A percentile compares a stretch with the other conserved stretches of the same genome.
Evolutionary conservation across 2,888 invertebrate genomes (phyloP).

Genomic region (Dryomyza anilis): DNA sequence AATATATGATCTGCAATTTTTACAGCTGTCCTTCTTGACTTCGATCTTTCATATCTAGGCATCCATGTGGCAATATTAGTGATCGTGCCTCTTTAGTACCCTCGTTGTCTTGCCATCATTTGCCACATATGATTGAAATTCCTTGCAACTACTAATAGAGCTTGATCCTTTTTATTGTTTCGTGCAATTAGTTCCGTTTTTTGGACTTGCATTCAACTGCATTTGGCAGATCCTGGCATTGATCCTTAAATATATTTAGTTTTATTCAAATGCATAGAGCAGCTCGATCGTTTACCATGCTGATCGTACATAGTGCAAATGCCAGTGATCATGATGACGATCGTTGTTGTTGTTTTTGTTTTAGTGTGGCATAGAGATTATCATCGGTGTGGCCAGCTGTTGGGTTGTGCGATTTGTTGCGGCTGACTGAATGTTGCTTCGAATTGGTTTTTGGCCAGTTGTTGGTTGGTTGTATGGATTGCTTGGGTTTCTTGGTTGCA

Average conservation of each 20-base stretch:
- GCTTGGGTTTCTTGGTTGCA: neutral
- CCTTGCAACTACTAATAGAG: conserved; percentile 17
- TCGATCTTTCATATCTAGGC: neutral
- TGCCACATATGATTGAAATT: conserved; percentile 33
- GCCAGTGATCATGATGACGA: neutral
- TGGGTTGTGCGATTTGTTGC: conserved; percentile 28
- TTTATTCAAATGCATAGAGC: conserved; percentile 14
- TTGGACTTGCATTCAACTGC: conserved; percentile 24
- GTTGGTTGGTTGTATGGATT: neutral
- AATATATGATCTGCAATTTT: neutral
- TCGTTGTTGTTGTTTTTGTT: neutral
- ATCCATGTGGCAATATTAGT: neutral
- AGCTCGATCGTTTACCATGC: neutral
- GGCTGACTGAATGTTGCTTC: conserved; percentile 14
- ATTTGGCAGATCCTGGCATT: conserved; percentile 3
- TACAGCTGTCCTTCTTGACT: neutral
- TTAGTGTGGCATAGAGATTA: conserved; percentile 37
- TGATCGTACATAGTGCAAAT: neutral
- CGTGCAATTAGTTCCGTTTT: conserved; percentile 39
- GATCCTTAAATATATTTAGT: conserved; percentile 17
- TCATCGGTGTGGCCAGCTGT: conserved; percentile 41
- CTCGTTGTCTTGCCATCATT: neutral
- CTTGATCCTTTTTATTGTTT: conserved; percentile 34
- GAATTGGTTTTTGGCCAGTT: neutral
- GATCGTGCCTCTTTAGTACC: neutral